A percentile compares a stretch with the other conserved stretches of the same genome.
phyloP scores from a whole-genome alignment of 1,140 invertebrate species.

The Glossosoma conforme region DNA sequence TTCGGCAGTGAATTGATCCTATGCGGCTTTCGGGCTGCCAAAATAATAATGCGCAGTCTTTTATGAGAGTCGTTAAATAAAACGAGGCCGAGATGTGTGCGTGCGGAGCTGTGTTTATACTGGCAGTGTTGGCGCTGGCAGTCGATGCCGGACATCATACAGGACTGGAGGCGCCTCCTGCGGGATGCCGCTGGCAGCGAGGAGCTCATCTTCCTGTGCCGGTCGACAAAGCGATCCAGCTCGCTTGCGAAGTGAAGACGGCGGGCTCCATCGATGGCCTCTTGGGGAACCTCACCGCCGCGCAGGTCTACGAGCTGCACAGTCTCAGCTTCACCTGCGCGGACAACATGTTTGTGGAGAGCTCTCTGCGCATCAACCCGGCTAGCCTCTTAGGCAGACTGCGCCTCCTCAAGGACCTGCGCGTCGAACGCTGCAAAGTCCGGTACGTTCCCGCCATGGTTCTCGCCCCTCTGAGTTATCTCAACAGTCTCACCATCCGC shows the following conservation, averaged over 20 bases:
- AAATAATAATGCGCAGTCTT: neutral
- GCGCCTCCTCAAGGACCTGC: constrained; percentile 57
- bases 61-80: constrained; percentile 3
- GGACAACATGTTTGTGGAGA: constrained; percentile 75
- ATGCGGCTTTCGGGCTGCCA: neutral
- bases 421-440: constrained; percentile 76
- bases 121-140: constrained; percentile 42
- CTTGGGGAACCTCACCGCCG: constrained; percentile 65
- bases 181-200: constrained; percentile 64
- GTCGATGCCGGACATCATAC: too few relatives aligned
- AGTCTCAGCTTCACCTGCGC: constrained; percentile 70
- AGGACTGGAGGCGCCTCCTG: constrained; percentile 50
- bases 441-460: constrained; percentile 66
- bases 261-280: constrained; percentile 65
- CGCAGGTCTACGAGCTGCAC: constrained; percentile 61
- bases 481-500: constrained; percentile 65
- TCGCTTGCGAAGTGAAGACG: constrained; percentile 67
- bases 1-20: neutral
- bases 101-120: too few relatives aligned
- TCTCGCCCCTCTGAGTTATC: constrained; percentile 61
- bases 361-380: constrained; percentile 59
- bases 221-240: constrained; percentile 51
- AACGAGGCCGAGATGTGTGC: neutral
- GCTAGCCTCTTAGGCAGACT: constrained; percentile 60
- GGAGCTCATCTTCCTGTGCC: constrained; percentile 19